A percentile compares a stretch with the other conserved stretches of the same genome.
Conservation (phyloP, 2,797 vertebrate species). For the Nyctibius grandis region DNA sequence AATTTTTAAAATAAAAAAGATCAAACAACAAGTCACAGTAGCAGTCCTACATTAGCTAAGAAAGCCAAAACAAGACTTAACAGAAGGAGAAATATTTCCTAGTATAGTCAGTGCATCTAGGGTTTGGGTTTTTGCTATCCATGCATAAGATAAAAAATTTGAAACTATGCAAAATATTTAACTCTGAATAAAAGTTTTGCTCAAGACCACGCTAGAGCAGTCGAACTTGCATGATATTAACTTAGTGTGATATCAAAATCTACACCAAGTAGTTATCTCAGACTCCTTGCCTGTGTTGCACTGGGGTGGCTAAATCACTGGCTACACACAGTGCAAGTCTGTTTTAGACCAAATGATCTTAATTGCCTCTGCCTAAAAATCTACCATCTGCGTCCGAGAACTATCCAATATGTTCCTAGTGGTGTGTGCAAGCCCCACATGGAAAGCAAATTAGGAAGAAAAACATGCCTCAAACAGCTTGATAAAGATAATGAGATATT, state of each 20-base stretch:
- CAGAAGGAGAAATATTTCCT: neutral
- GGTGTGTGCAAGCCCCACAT: neutral
- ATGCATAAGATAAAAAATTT: neutral
- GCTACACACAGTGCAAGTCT: neutral
- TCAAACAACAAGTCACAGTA: neutral
- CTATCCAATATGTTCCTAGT: neutral
- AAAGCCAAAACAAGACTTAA: neutral
- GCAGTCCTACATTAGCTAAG: neutral
- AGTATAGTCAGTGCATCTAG: neutral
- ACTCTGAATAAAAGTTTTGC: neutral
- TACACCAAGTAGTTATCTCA: neutral
- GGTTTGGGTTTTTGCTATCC: accelerated
- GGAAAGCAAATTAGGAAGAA: neutral
- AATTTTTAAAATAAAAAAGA: neutral
- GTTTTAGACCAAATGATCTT: neutral
- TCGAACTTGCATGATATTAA: neutral
- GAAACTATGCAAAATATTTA: neutral
- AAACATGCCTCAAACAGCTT: neutral
- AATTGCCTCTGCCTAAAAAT: neutral
- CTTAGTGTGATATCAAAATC: accelerated
- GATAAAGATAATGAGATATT: neutral
- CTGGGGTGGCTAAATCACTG: neutral
- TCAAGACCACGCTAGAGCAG: neutral
- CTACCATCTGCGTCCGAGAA: neutral
- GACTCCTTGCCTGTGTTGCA: neutral